Evolutionary conservation across 1,140 invertebrate species (phyloP).

Genomic region (Formica exsecta): DNA sequence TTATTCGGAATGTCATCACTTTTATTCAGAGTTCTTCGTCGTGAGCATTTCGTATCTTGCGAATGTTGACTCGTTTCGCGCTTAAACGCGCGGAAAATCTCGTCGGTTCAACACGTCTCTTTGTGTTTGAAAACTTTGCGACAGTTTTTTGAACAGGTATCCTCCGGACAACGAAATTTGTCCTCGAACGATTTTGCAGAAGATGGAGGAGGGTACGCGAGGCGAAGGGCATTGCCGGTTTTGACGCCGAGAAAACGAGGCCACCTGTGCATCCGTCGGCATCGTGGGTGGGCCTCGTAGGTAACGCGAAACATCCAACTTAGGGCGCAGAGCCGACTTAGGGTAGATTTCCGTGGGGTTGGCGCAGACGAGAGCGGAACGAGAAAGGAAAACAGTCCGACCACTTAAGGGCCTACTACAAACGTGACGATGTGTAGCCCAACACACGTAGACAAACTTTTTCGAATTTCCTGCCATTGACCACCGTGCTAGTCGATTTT

Average conservation of each 20-base stretch:
- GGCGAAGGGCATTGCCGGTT: conserved; percentile 23
- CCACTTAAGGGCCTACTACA: conserved; percentile 60
- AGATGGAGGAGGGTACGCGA: neutral
- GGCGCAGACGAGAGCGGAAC: neutral
- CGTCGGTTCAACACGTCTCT: conserved; percentile 12
- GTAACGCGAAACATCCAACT: conserved; percentile 73
- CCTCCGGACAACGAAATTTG: conserved; percentile 2
- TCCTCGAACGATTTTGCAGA: conserved; percentile 29
- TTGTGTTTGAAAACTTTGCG: conserved; percentile 43
- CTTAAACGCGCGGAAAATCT: conserved; percentile 54
- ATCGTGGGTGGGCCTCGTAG: conserved; percentile 70
- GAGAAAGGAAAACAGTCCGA: conserved; percentile 40
- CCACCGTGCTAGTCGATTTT: conserved; percentile 16
- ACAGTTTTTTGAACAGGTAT: conserved; percentile 19
- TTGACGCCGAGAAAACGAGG: conserved; percentile 60
- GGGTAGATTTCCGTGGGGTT: conserved; percentile 63
- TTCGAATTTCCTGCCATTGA: conserved; percentile 46
- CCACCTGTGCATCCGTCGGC: conserved; percentile 74
- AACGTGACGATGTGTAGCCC: conserved; percentile 55
- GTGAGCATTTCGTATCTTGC: neutral
- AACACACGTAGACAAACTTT: conserved; percentile 61
- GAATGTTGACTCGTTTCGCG: conserved; percentile 14
- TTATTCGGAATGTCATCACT: no score
- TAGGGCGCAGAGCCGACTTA: conserved; percentile 46
- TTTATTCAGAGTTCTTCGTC: neutral